phyloP scores from a whole-genome alignment of 2,888 invertebrate genomes.

The Oligia latruncula region DNA sequence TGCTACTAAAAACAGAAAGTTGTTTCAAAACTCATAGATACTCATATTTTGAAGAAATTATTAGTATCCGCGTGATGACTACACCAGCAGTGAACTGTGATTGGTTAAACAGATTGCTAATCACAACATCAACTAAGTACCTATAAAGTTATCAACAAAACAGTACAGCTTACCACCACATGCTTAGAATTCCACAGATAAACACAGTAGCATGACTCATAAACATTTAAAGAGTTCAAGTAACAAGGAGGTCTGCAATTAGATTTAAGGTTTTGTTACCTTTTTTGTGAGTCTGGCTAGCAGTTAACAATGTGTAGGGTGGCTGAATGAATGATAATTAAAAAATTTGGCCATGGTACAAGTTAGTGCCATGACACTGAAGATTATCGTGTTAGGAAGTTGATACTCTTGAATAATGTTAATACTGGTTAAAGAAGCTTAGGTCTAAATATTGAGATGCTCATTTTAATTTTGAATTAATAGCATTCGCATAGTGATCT shows the following conservation, averaged over 20 bases:
- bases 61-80: neutral
- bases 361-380: conserved; percentile 36
- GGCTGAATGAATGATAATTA: conserved; percentile 36
- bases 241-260: conserved; percentile 57
- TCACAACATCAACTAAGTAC: conserved; percentile 31
- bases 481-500: conserved; percentile 10
- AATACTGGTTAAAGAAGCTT: neutral
- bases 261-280: conserved; percentile 46
- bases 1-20: neutral
- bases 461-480: neutral
- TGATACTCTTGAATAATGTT: conserved; percentile 6
- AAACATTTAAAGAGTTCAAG: conserved; percentile 48
- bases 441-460: neutral
- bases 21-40: neutral
- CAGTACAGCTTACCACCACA: conserved; percentile 20
- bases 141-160: conserved; percentile 33
- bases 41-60: neutral
- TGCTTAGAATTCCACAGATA: conserved; percentile 55
- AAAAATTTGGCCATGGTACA: conserved; percentile 44
- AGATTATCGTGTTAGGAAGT: conserved; percentile 12
- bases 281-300: conserved; percentile 60
- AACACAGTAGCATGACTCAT: conserved; percentile 56
- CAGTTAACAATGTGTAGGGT: conserved; percentile 38
- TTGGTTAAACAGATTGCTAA: conserved; percentile 26
- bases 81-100: conserved; percentile 3